phyloP scores from a whole-genome alignment of 1,140 invertebrate species.

The Augochlora pura region DNA sequence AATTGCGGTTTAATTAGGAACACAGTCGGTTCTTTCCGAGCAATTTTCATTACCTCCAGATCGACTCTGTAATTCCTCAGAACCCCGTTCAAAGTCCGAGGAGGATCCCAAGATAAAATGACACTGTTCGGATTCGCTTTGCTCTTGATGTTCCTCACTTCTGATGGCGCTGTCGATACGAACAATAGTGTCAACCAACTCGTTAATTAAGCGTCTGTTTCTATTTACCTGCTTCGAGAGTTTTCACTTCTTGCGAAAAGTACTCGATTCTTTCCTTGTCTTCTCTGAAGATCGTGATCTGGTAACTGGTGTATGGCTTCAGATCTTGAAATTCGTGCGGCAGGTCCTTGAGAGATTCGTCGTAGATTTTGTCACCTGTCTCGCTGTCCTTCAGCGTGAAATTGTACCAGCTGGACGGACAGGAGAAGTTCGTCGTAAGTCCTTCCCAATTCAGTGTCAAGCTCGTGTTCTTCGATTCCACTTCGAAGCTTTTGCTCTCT shows the following conservation, averaged over 20 bases:
- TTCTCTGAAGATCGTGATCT: slow-evolving; percentile 19
- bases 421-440: background rate
- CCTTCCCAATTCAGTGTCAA: background rate
- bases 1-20: background rate
- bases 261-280: background rate
- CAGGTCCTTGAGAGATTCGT: background rate
- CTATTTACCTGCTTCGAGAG: slow-evolving; percentile 49
- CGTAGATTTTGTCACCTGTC: background rate
- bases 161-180: slow-evolving; percentile 42
- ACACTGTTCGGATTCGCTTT: background rate
- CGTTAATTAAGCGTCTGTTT: background rate
- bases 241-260: slow-evolving; percentile 27
- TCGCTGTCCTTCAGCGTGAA: background rate
- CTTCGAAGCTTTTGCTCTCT: slow-evolving; percentile 7
- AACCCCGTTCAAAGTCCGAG: slow-evolving; percentile 26
- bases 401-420: slow-evolving; percentile 49
- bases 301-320: slow-evolving; percentile 16
- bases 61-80: slow-evolving; percentile 40
- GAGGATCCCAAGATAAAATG: slow-evolving; percentile 40
- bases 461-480: slow-evolving; percentile 14
- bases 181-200: background rate
- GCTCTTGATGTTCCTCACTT: background rate
- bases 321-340: slow-evolving; percentile 18
- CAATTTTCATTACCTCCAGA: slow-evolving; percentile 40
- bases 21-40: background rate